Base-by-base conservation (phyloP, 2,888 invertebrate genomes). In the Bellardia pandia region DNA sequence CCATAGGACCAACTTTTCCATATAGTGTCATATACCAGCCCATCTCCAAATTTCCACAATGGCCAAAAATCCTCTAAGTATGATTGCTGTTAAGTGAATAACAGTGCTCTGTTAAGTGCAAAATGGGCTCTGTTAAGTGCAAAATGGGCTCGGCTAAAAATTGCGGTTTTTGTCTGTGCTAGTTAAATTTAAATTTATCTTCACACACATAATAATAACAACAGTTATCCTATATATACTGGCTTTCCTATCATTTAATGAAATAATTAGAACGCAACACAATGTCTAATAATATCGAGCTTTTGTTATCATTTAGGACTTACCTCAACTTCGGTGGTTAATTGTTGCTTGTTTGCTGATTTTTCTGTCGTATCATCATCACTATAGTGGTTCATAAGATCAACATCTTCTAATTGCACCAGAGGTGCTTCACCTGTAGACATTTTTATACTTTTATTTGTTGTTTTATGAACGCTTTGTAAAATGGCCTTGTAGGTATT, bases 341-440 rank as follows among this genome's bases (percentile, higher is more conserved):
- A 77, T 84, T 76, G 79, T 90, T 77, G 92, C 91, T 90, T 91
- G 90, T 56, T 91, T 90, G 86, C 90, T 85, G 88, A 51, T 51
- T 83, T 80, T 77, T 88, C 80, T 14, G 76, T 56, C 60, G 87
- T 37, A 79, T 90, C 90, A 80, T 92, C 91, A 86, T 92, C 92
- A 48, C 90, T 90, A 86, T 90, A 91, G 85, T 91, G 91, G 71
- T 91, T 91, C 87, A 93, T 93, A 71, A 93, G 90, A 90, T 93
- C 93, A 88, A 91, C 91, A 89, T 95, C 95, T 94, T 95, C 95
- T 94, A 95, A 94, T 94, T 95, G 95, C 93, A 95, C 94, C 94
- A 95, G 94, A 91, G 95, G 95, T 92, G 95, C 95, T 94, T 95
- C 95, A 94, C 94, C 94, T 94, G 95, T 94, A 94, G 95, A 95